phyloP scores from a whole-genome alignment of 2,888 invertebrate species.

The Oscheius onirici region DNA sequence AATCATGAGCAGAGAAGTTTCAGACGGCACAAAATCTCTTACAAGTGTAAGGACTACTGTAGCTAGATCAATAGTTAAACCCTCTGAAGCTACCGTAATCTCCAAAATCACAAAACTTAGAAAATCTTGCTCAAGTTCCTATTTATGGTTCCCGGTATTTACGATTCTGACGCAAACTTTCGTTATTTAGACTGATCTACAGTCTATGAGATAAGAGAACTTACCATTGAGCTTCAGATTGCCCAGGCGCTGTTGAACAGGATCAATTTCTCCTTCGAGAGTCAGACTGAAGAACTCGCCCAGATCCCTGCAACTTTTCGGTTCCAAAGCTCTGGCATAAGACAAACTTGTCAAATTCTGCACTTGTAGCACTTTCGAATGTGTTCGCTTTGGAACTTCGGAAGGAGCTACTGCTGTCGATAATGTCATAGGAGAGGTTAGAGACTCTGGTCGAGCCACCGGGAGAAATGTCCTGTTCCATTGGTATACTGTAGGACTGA shows the following conservation, averaged over 20 bases:
- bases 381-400: slow-evolving; percentile 39
- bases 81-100: no score
- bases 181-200: no score
- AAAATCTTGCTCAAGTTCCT: no score
- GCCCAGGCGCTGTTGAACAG: slow-evolving; percentile 54
- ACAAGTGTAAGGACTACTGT: no score
- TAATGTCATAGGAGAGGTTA: slow-evolving; percentile 6
- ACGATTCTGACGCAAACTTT: no score
- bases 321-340: background rate
- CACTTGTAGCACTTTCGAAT: slow-evolving; percentile 41
- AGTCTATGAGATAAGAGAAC: no score
- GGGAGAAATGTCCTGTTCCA: slow-evolving; percentile 23
- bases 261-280: slow-evolving; percentile 44
- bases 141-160: no score
- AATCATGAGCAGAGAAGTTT: no score
- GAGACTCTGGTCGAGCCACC: background rate
- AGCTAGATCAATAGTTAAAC: no score
- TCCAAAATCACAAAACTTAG: no score
- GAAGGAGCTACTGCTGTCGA: background rate
- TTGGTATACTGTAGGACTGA: slow-evolving; percentile 6
- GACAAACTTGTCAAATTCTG: slow-evolving; percentile 54
- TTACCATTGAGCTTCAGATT: slow-evolving; percentile 46
- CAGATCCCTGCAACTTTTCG: slow-evolving; percentile 46
- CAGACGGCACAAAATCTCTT: no score
- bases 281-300: slow-evolving; percentile 61